These are phyloP conservation scores for Pseudopodoces humilis DNA, from an alignment of 2,113 vertebrate species.

Conservation along the genomic window DNA sequence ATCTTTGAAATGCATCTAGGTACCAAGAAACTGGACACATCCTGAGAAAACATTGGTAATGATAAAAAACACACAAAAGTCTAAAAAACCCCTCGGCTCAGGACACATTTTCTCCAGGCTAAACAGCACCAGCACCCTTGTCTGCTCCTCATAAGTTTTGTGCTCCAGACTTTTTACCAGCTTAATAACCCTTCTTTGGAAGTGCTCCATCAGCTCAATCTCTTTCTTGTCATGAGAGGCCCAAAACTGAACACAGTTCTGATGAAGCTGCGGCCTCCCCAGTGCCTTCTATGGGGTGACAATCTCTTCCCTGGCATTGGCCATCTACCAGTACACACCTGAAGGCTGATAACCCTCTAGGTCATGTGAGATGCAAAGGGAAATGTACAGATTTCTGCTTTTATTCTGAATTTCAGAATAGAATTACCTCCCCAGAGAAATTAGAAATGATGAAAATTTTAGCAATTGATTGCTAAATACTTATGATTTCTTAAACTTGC, in stretches of 20 bases:
- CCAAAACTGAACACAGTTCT: not conserved
- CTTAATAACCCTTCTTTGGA: not conserved
- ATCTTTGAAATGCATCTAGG: not conserved
- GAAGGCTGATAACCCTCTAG: not conserved
- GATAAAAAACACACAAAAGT: rapidly evolving
- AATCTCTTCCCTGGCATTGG: not conserved
- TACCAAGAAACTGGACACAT: not conserved
- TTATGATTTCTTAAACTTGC: not conserved
- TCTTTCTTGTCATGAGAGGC: not conserved
- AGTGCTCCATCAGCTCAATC: not conserved
- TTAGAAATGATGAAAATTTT: not conserved
- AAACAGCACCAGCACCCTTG: rapidly evolving
- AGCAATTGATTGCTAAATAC: not conserved
- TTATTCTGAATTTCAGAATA: not conserved
- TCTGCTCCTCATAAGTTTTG: not conserved
- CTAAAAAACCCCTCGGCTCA: not conserved
- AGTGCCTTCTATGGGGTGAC: rapidly evolving
- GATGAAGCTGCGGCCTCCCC: not conserved
- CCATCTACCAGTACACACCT: not conserved
- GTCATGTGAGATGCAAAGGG: not conserved
- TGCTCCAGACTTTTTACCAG: not conserved
- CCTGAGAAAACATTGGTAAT: not conserved
- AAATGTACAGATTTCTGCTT: not conserved
- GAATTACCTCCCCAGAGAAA: not conserved
- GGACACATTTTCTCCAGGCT: not conserved